Evolutionary conservation across 2,888 invertebrate species (phyloP).

Genomic region (Pegoplata infirma): DNA sequence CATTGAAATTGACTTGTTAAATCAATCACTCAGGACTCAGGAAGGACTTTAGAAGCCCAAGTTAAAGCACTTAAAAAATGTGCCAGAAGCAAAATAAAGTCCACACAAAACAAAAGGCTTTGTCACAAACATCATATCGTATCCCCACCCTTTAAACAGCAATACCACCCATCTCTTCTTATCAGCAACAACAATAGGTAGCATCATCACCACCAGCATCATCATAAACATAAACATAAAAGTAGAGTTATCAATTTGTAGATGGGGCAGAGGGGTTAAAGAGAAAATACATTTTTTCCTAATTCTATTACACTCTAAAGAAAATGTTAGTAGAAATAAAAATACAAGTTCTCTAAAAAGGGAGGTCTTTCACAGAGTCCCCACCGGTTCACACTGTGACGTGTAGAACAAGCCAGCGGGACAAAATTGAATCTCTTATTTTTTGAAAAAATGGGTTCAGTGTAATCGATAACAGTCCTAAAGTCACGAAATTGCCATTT

Average conservation of each 20-base stretch:
- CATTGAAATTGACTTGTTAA: conserved; percentile 63
- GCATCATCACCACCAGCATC: neutral
- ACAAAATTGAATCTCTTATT: too few species aligned
- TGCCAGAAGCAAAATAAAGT: conserved; percentile 55
- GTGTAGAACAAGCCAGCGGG: too few species aligned
- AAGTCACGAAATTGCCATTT: too few species aligned
- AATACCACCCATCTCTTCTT: too few species aligned
- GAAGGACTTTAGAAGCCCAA: conserved; percentile 51
- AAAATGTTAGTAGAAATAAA: too few species aligned
- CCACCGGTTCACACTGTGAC: too few species aligned
- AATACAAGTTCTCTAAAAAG: too few species aligned
- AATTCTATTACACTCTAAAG: neutral
- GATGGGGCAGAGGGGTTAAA: neutral
- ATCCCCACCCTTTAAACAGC: neutral
- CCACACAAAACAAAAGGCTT: conserved; percentile 24
- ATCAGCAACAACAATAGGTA: neutral
- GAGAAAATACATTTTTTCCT: neutral
- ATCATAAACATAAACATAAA: neutral
- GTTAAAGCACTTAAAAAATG: conserved; percentile 58
- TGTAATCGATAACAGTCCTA: too few species aligned
- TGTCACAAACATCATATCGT: neutral
- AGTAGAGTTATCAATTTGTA: conserved; percentile 3
- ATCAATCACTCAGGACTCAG: conserved; percentile 62
- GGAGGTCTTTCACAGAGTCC: too few species aligned
- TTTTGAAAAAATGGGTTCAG: too few species aligned